Conservation (phyloP, 2,113 vertebrate genomes). For the Aspidoscelis tigris region DNA sequence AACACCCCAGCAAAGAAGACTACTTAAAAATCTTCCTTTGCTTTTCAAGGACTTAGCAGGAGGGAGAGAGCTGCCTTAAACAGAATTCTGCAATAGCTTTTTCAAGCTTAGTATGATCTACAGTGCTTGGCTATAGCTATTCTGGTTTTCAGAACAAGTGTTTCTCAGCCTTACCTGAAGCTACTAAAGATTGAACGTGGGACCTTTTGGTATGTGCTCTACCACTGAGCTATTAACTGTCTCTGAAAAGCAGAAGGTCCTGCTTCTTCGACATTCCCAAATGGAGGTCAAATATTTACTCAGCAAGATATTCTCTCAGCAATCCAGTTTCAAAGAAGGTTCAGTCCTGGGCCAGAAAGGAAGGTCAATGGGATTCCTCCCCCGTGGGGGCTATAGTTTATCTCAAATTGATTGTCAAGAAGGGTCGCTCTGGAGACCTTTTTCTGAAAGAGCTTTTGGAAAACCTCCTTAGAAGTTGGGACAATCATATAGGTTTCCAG, state of each 20-base stretch:
- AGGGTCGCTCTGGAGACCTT: background rate
- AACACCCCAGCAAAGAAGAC: too few relatives aligned
- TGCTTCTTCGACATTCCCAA: slow-evolving; percentile 56
- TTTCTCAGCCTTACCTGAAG: slow-evolving; percentile 19
- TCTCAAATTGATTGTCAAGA: slow-evolving; percentile 45
- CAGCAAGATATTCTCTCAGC: slow-evolving; percentile 49
- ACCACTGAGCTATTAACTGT: slow-evolving; percentile 54
- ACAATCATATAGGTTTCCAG: background rate
- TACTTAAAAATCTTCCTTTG: too few relatives aligned
- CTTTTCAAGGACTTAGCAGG: background rate
- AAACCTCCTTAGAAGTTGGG: slow-evolving; percentile 8
- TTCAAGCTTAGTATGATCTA: background rate
- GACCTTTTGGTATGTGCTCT: slow-evolving; percentile 4
- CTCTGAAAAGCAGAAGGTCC: slow-evolving; percentile 65
- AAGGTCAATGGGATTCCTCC: slow-evolving; percentile 51
- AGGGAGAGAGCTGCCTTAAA: background rate
- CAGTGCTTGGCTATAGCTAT: background rate
- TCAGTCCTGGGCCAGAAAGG: slow-evolving; percentile 56
- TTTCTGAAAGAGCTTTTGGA: slow-evolving; percentile 40
- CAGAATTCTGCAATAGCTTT: background rate
- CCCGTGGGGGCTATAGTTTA: slow-evolving; percentile 18
- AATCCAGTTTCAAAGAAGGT: slow-evolving; percentile 56
- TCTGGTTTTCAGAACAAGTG: background rate
- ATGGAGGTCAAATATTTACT: slow-evolving; percentile 62
- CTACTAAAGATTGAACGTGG: slow-evolving; percentile 48